Conservation (phyloP, 2,113 vertebrate species). For the Piaya cayana region DNA sequence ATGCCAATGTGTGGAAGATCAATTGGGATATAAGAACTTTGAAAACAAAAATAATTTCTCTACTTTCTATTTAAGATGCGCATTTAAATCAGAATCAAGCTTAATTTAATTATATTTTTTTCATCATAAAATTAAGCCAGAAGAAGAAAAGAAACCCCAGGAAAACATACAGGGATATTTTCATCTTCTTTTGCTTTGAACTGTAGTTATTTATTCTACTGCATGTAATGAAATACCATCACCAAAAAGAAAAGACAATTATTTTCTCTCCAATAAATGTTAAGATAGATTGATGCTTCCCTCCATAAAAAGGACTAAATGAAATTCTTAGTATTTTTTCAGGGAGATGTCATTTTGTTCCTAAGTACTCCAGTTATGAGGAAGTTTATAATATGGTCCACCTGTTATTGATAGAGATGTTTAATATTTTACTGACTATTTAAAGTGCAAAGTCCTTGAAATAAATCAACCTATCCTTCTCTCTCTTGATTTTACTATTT, state of each 20-base stretch:
- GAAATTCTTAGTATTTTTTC: conserved; percentile 43
- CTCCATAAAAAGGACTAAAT: conserved; percentile 19
- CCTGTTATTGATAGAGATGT: conserved; percentile 51
- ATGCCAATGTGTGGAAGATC: conserved; percentile 74
- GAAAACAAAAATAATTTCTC: conserved; percentile 70
- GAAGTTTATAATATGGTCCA: conserved; percentile 41
- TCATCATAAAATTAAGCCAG: conserved; percentile 26
- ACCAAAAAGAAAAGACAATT: conserved; percentile 49
- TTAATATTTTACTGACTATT: conserved; percentile 67
- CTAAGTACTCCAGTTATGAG: conserved; percentile 27
- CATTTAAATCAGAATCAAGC: conserved; percentile 66
- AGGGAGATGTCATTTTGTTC: conserved; percentile 44
- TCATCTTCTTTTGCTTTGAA: conserved; percentile 49
- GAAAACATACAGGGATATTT: conserved; percentile 5
- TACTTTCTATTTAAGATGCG: conserved; percentile 65
- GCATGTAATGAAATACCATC: conserved; percentile 24
- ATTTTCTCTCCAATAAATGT: conserved; percentile 28
- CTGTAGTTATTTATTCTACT: conserved; percentile 42
- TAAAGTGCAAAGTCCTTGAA: conserved; percentile 56
- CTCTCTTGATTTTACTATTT: conserved; percentile 10
- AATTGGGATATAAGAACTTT: conserved; percentile 76
- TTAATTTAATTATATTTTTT: conserved; percentile 66
- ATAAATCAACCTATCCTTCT: conserved; percentile 52
- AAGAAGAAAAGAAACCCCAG: conserved; percentile 19
- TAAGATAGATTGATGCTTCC: conserved; percentile 37